A percentile compares a stretch with the other conserved stretches of the same genome.
Conservation (phyloP, 2,113 vertebrate species). For the Oreamnos americanus region DNA sequence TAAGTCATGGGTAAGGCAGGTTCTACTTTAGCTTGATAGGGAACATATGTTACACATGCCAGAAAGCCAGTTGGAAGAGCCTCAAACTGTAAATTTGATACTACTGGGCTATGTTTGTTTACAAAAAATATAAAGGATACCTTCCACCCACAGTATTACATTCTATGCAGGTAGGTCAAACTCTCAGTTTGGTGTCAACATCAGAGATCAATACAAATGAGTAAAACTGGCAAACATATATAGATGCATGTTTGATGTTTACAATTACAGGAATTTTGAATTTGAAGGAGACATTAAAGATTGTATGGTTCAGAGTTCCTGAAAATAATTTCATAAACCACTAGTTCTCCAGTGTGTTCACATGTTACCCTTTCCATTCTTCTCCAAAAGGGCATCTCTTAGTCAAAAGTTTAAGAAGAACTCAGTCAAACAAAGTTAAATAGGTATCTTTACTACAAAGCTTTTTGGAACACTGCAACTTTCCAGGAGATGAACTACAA, state of each 20-base stretch:
- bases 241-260: not conserved
- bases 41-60: constrained; percentile 35
- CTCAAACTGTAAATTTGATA: constrained; percentile 34
- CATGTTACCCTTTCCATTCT: not conserved
- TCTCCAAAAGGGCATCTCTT: not conserved
- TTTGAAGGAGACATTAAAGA: not conserved
- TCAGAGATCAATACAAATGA: not conserved
- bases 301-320: not conserved
- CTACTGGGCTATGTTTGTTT: not conserved
- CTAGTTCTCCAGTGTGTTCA: not conserved
- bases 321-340: not conserved
- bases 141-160: not conserved
- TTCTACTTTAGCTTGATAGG: constrained; percentile 49
- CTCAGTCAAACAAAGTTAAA: not conserved
- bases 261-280: not conserved
- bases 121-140: not conserved
- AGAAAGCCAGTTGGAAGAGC: constrained; percentile 51
- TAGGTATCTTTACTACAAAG: not conserved
- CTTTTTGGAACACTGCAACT: not conserved
- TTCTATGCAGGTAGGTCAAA: not conserved
- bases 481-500: not conserved
- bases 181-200: not conserved
- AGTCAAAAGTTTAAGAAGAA: not conserved
- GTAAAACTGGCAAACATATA: not conserved
- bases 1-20: constrained; percentile 15